Evolutionary conservation across 2,113 vertebrate species (phyloP).

Genomic region (Tupaia chinensis): DNA sequence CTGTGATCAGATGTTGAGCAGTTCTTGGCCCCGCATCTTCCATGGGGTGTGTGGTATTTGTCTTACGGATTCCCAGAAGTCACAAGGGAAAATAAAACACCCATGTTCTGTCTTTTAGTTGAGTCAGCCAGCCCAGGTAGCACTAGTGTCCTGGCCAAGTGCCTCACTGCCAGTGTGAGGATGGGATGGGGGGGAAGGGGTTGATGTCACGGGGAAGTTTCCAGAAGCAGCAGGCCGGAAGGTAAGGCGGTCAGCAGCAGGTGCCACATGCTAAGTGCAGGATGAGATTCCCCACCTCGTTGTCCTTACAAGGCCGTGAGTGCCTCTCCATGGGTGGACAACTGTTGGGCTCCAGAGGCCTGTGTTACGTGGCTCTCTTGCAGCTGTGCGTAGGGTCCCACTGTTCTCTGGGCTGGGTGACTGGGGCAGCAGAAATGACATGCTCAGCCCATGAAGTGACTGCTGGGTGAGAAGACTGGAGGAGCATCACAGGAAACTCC

Average conservation of each 20-base stretch:
- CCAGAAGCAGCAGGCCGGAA: conserved; percentile 47
- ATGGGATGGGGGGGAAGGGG: conserved; percentile 13
- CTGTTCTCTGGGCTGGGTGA: conserved; percentile 11
- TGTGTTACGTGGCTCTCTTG: conserved; percentile 27
- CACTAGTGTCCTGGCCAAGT: conserved; percentile 60
- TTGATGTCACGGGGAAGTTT: conserved; percentile 62
- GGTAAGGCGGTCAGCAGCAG: conserved; percentile 68
- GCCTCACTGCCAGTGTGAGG: conserved; percentile 51
- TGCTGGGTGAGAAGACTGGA: not conserved
- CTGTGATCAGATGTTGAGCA: conserved; percentile 67
- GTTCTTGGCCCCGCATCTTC: conserved; percentile 65
- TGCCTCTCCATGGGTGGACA: conserved; percentile 63
- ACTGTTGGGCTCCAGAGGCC: conserved; percentile 59
- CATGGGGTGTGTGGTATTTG: conserved; percentile 17
- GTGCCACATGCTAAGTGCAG: conserved; percentile 73
- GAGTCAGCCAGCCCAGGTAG: conserved; percentile 74
- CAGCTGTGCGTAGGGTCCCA: conserved; percentile 6
- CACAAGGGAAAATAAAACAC: conserved; percentile 72
- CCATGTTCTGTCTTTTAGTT: conserved; percentile 75
- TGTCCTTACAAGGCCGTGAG: conserved; percentile 43
- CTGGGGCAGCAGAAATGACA: not conserved
- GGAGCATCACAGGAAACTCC: not conserved
- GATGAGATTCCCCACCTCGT: conserved; percentile 75
- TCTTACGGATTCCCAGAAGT: conserved; percentile 65
- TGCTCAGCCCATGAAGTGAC: conserved; percentile 1